Percentiles rank a stretch among this genome's conserved stretches.
Evolutionary conservation across 2,888 invertebrate genomes (phyloP).

Genomic region (Meliscaeva auricollis): DNA sequence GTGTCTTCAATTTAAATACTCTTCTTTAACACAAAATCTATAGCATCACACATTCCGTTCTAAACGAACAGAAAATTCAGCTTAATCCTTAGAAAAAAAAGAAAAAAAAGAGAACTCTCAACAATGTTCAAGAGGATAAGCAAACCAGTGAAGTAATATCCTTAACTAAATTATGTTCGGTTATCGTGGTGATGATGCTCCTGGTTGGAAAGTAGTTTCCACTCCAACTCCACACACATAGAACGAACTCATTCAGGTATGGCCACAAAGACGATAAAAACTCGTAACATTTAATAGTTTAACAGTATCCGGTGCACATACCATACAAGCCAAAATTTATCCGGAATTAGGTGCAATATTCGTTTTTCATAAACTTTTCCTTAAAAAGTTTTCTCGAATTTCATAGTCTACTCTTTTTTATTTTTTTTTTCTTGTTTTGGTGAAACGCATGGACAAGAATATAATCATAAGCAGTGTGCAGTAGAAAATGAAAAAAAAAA

Average conservation of each 20-base stretch:
- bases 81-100: conserved; percentile 20
- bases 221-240: background rate
- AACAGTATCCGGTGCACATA: conserved; percentile 38
- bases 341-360: conserved; percentile 55
- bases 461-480: background rate
- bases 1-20: too few species aligned
- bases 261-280: conserved; percentile 40
- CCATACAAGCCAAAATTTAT: conserved; percentile 27
- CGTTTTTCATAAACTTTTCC: conserved; percentile 36
- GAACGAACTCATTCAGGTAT: conserved; percentile 2
- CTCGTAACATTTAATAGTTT: conserved; percentile 53
- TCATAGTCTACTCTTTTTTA: background rate
- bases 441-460: background rate
- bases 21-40: background rate
- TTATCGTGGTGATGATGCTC: conserved; percentile 2
- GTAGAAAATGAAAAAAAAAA: background rate
- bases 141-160: conserved; percentile 10
- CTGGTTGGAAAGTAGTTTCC: conserved; percentile 1
- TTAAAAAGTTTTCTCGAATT: conserved; percentile 4
- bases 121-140: conserved; percentile 26
- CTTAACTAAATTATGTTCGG: background rate
- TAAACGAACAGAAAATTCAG: conserved; percentile 2
- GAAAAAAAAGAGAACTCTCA: conserved; percentile 30
- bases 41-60: background rate
- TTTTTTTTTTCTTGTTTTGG: background rate